Conservation (phyloP, 2,888 invertebrate species). For the Apamea epomidion region DNA sequence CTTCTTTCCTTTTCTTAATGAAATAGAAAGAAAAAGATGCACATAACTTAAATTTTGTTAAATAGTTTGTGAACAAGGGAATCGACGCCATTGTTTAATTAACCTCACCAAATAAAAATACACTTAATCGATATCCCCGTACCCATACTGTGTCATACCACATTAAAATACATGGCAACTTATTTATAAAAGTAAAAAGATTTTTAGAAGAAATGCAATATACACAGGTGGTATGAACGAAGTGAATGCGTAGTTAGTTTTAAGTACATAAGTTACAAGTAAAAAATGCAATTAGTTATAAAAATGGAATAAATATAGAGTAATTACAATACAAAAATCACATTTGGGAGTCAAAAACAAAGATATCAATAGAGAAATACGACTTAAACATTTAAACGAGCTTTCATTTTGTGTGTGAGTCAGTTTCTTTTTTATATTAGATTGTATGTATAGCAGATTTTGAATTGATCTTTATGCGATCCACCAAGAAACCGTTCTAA, state of each 20-base stretch:
- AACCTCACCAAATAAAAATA: conserved; percentile 52
- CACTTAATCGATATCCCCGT: conserved; percentile 48
- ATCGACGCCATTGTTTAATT: conserved; percentile 23
- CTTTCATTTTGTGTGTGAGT: conserved; percentile 26
- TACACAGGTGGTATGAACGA: conserved; percentile 45
- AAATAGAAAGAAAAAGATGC: too few species aligned
- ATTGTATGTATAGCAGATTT: conserved; percentile 1
- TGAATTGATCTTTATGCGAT: neutral
- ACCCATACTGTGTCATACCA: conserved; percentile 42
- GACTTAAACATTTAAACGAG: conserved; percentile 1
- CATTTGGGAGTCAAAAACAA: conserved; percentile 46
- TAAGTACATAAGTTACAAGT: conserved; percentile 65
- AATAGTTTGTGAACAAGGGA: too few species aligned
- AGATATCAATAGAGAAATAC: conserved; percentile 39
- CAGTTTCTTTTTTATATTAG: neutral
- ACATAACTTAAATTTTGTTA: too few species aligned
- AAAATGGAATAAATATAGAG: conserved; percentile 59
- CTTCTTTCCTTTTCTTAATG: too few species aligned
- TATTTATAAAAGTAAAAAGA: conserved; percentile 30
- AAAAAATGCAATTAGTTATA: conserved; percentile 62
- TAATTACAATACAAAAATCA: conserved; percentile 61
- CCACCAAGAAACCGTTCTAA: neutral
- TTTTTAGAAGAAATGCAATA: conserved; percentile 49
- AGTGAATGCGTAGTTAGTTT: conserved; percentile 42
- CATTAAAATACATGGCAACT: conserved; percentile 58